Percentiles rank a stretch among this genome's conserved stretches.
phyloP scores from a whole-genome alignment of 1,140 invertebrate genomes.

The Parasteatoda tepidariorum region DNA sequence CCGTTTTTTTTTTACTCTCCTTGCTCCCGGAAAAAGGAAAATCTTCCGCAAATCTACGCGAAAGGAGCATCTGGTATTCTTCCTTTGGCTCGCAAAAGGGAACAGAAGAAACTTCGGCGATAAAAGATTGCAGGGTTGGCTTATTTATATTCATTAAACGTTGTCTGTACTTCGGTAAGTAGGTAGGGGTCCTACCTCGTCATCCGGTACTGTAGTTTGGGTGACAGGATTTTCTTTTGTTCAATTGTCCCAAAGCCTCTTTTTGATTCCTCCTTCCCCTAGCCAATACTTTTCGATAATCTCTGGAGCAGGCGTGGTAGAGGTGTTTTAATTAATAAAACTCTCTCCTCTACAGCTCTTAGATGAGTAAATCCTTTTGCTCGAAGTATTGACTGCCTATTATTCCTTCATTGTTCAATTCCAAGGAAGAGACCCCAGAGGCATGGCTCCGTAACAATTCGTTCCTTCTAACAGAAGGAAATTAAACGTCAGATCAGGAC shows the following conservation, averaged over 20 bases:
- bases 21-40: not conserved
- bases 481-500: constrained; percentile 3
- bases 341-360: not conserved
- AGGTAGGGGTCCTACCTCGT: not conserved
- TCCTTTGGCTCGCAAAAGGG: not conserved
- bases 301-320: not conserved
- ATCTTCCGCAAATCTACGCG: not conserved
- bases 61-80: not conserved
- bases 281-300: not conserved
- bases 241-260: not conserved
- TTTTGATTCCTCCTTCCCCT: not conserved
- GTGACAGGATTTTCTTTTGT: not conserved
- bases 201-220: not conserved
- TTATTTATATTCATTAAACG: not conserved
- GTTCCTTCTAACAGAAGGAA: not conserved
- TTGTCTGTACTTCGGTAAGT: too few relatives aligned
- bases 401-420: not conserved
- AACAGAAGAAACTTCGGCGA: not conserved
- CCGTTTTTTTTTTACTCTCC: not conserved
- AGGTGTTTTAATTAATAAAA: not conserved
- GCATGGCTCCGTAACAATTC: not conserved
- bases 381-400: constrained; percentile 2
- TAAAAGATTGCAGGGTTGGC: not conserved
- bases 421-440: not conserved
- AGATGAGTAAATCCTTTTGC: not conserved